Evolutionary conservation across 1,140 invertebrate species (phyloP).

Genomic region (Diorhabda sublineata): DNA sequence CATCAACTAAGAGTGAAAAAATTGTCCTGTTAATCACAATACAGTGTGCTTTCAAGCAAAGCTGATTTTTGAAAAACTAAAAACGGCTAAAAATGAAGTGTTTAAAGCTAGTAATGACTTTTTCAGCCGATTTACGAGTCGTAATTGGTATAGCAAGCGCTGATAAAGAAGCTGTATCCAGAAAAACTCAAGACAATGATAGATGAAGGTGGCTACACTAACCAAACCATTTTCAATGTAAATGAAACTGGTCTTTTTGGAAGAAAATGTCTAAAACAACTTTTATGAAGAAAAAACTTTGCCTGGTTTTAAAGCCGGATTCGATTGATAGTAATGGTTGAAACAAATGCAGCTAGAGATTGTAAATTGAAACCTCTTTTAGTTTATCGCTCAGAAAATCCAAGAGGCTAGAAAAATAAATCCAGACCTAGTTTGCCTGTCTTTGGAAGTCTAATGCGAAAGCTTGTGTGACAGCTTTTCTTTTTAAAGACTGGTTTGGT

Average conservation of each 20-base stretch:
- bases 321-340: too few species aligned
- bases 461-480: too few species aligned
- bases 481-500: too few species aligned
- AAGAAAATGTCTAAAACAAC: not conserved
- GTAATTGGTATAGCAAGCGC: conserved; percentile 40
- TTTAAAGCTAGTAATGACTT: conserved; percentile 43
- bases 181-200: conserved; percentile 44
- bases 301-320: not conserved
- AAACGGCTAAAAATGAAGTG: conserved; percentile 30
- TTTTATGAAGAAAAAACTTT: not conserved
- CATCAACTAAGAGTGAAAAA: conserved; percentile 17
- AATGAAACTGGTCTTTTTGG: conserved; percentile 9
- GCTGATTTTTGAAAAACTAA: conserved; percentile 13
- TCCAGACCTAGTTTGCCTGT: too few species aligned
- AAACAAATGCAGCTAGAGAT: too few species aligned
- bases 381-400: too few species aligned
- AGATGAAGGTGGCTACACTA: conserved; percentile 41
- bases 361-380: too few species aligned
- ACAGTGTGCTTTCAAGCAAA: conserved; percentile 20
- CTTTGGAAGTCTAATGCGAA: too few species aligned
- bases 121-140: conserved; percentile 41
- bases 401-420: too few species aligned
- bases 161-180: conserved; percentile 37
- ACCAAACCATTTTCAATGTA: not conserved
- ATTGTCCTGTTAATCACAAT: conserved; percentile 16